Evolutionary conservation across 2,113 vertebrate species (phyloP).

Genomic region (Seriola rivoliana): DNA sequence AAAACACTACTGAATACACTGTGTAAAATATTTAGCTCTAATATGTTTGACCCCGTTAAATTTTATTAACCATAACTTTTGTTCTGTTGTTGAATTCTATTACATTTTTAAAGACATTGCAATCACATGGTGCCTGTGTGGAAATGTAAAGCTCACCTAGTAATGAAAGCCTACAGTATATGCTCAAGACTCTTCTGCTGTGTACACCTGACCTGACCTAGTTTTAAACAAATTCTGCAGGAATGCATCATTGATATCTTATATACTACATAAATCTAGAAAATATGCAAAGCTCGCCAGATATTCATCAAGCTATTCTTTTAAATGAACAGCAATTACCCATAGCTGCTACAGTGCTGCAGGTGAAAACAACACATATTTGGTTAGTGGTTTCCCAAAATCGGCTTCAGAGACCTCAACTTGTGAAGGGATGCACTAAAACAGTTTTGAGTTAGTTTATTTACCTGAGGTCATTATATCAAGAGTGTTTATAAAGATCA

Average conservation of each 20-base stretch:
- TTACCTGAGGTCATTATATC: not conserved
- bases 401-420: not conserved
- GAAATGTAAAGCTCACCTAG: not conserved
- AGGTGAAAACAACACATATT: slow-evolving; percentile 1
- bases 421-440: not conserved
- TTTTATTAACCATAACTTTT: not conserved
- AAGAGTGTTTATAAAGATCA: not conserved
- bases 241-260: not conserved
- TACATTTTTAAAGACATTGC: not conserved
- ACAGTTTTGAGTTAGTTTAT: not conserved
- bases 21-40: not conserved
- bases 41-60: slow-evolving; percentile 18
- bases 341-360: not conserved
- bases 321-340: not conserved
- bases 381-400: not conserved
- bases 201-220: slow-evolving; percentile 12
- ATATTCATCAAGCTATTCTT: not conserved
- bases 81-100: not conserved
- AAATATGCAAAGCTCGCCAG: not conserved
- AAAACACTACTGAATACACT: not conserved
- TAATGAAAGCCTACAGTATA: not conserved
- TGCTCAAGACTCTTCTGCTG: not conserved
- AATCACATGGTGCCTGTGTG: not conserved
- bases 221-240: slow-evolving; percentile 16
- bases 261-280: not conserved